phyloP scores from a whole-genome alignment of 2,797 vertebrate species.

The Meriones psammophilus region DNA sequence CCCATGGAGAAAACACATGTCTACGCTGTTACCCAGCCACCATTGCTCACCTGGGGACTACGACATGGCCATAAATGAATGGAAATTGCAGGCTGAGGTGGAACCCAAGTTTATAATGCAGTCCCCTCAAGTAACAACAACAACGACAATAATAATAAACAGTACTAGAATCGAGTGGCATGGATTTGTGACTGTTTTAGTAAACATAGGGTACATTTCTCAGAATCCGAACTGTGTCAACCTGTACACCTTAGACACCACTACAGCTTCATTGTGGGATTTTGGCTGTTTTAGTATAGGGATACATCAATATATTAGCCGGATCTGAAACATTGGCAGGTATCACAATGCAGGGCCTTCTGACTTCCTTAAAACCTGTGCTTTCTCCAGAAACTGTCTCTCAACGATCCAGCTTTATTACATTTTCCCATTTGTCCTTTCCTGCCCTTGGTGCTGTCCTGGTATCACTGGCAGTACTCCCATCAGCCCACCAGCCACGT shows the following conservation, averaged over 20 bases:
- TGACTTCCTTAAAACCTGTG: conserved; percentile 4
- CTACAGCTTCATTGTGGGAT: conserved; percentile 5
- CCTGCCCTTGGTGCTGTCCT: neutral
- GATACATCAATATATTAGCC: neutral
- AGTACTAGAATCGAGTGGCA: fast-evolving
- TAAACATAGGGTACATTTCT: neutral
- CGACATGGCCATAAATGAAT: neutral
- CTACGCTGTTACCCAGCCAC: conserved; percentile 50
- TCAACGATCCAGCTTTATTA: neutral
- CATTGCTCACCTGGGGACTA: conserved; percentile 18
- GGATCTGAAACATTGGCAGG: neutral
- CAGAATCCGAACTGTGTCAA: neutral
- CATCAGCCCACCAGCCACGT: neutral
- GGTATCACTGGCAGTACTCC: neutral
- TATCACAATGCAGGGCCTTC: neutral
- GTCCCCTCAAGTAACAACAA: neutral
- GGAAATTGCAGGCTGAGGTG: conserved; percentile 18
- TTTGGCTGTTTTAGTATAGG: conserved; percentile 37
- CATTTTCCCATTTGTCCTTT: neutral
- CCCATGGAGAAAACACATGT: conserved; percentile 62
- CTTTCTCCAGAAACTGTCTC: neutral
- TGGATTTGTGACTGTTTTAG: conserved; percentile 26
- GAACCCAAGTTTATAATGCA: conserved; percentile 35
- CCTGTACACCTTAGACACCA: conserved; percentile 65
- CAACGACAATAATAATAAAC: no score